Percentiles rank a stretch among this genome's conserved stretches.
phyloP scores from a whole-genome alignment of 2,797 vertebrate genomes.

The Pristis pectinata region DNA sequence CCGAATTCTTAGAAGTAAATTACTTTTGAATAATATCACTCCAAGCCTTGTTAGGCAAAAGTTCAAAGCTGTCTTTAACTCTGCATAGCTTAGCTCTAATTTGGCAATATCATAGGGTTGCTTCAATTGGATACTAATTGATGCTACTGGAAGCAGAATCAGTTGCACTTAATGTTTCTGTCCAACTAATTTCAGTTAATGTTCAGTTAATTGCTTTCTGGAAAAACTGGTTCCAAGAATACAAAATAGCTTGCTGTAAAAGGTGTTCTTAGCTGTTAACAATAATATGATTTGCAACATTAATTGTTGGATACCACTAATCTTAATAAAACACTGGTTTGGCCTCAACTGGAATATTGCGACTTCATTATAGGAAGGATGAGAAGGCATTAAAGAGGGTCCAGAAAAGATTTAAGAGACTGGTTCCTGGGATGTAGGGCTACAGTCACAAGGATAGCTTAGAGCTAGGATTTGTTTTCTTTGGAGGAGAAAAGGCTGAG shows the following conservation, averaged over 20 bases:
- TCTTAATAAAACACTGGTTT: too few relatives aligned
- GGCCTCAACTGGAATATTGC: too few relatives aligned
- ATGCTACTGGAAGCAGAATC: background rate
- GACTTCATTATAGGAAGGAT: too few relatives aligned
- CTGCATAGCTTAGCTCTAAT: background rate
- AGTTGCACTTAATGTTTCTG: background rate
- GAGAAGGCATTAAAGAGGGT: too few relatives aligned
- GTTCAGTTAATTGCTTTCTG: background rate
- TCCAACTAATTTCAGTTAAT: background rate
- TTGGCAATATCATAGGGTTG: background rate
- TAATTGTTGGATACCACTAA: background rate
- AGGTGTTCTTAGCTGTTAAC: background rate
- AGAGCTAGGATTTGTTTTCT: too few relatives aligned
- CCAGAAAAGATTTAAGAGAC: too few relatives aligned
- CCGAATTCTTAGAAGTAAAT: background rate
- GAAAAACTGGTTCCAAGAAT: background rate
- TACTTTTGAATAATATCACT: background rate
- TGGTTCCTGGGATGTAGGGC: too few relatives aligned
- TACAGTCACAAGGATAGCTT: too few relatives aligned
- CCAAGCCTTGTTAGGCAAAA: background rate
- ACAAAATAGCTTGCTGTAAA: background rate
- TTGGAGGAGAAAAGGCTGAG: too few relatives aligned
- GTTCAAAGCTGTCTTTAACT: background rate
- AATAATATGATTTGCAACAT: background rate
- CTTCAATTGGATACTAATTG: too few relatives aligned